Percentiles rank a stretch among this genome's conserved stretches.
phyloP scores from a whole-genome alignment of 2,797 vertebrate genomes.

The Neosilurus hyrtlii region DNA sequence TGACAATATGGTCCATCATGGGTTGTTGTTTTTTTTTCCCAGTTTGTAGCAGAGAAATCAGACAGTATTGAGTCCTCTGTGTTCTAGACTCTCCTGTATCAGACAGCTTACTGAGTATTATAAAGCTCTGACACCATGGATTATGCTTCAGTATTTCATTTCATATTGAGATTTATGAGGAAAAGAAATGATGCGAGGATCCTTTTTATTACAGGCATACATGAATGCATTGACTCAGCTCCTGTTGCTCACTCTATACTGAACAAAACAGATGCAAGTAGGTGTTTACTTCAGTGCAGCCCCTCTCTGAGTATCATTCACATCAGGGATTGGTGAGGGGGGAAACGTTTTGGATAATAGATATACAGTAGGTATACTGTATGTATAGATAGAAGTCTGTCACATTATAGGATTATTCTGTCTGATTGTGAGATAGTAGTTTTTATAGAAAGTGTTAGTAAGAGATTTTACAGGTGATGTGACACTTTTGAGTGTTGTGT shows the following conservation, averaged over 20 bases:
- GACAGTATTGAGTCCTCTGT: neutral
- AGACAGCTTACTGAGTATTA: neutral
- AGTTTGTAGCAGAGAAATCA: neutral
- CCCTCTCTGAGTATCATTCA: neutral
- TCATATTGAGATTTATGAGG: neutral
- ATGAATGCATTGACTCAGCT: neutral
- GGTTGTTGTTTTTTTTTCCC: too few relatives aligned
- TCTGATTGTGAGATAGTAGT: neutral
- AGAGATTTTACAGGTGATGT: neutral
- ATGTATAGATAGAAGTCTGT: neutral
- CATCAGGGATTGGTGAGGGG: neutral
- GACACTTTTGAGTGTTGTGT: neutral
- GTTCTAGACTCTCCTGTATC: neutral
- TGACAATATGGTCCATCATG: neutral
- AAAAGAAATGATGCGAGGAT: neutral
- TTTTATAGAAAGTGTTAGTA: neutral
- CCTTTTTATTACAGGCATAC: neutral
- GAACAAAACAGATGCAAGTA: neutral
- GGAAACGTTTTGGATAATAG: too few relatives aligned
- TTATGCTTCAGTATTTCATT: neutral
- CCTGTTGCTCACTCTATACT: neutral
- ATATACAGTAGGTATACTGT: too few relatives aligned
- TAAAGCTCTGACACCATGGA: neutral
- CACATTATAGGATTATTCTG: neutral
- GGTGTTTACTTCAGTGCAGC: neutral